These are phyloP conservation scores for Spilogale gracilis DNA, from an alignment of 2,113 vertebrate species.

Conservation along the genomic window DNA sequence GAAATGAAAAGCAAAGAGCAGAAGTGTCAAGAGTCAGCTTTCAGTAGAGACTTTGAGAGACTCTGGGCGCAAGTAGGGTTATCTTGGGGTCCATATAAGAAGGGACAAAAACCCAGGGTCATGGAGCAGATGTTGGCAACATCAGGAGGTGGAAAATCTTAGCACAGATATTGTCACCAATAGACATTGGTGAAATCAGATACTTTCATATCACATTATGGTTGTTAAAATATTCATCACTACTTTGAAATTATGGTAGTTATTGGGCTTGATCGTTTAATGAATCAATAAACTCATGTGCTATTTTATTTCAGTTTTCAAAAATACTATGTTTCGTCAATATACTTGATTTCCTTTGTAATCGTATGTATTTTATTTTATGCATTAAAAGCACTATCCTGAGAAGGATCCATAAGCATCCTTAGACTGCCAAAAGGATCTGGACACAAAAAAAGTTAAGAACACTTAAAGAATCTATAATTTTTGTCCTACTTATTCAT, in stretches of 20 bases:
- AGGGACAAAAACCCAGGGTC: not conserved
- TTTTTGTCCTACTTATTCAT: slow-evolving; percentile 37
- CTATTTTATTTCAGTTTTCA: slow-evolving; percentile 32
- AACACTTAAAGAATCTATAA: not conserved
- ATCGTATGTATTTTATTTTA: slow-evolving; percentile 29
- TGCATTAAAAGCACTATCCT: slow-evolving; percentile 40
- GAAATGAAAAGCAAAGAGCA: not conserved
- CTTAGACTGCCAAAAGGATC: not conserved
- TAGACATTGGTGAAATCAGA: not conserved
- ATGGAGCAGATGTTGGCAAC: not conserved
- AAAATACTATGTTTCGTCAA: slow-evolving; percentile 19
- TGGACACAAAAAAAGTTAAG: slow-evolving; percentile 16
- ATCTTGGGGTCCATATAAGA: not conserved
- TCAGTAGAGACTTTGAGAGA: not conserved
- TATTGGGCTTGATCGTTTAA: not conserved
- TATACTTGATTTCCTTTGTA: slow-evolving; percentile 18
- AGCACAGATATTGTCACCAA: not conserved
- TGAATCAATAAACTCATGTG: not conserved
- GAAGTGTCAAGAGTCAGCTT: not conserved
- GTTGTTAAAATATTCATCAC: not conserved
- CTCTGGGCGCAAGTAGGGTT: not conserved
- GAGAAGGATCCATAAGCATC: not conserved
- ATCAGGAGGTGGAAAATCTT: not conserved
- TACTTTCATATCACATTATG: not conserved
- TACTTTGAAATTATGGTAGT: not conserved